phyloP scores from a whole-genome alignment of 1,140 invertebrate species.

The Pseudomyrmex cubaensis region DNA sequence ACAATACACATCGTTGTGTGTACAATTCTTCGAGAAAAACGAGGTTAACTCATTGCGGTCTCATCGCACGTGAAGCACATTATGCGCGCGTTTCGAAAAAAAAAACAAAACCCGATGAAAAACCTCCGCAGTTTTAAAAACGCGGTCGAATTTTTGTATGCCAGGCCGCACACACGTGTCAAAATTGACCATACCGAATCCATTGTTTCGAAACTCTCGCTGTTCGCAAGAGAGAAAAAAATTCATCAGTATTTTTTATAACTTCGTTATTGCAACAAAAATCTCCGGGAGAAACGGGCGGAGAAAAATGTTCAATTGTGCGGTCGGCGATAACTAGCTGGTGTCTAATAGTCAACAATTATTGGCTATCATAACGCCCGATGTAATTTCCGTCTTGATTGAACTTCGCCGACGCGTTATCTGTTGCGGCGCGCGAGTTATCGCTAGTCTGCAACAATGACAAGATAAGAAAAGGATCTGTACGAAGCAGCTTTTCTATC shows the following conservation, averaged over 20 bases:
- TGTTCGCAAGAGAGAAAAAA: not conserved
- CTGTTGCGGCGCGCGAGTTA: not conserved
- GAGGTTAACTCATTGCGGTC: not conserved
- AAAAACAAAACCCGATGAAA: not conserved
- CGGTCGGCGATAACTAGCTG: not conserved
- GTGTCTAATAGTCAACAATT: slow-evolving; percentile 30
- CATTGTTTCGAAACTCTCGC: not conserved
- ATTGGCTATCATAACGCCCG: not conserved
- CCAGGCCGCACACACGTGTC: not conserved
- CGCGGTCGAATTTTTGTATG: too few relatives aligned
- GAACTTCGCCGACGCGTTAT: not conserved
- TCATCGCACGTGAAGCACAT: not conserved
- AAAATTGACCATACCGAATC: not conserved
- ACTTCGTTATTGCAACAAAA: not conserved
- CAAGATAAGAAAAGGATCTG: not conserved
- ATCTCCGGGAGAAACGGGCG: too few relatives aligned
- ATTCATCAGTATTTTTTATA: not conserved
- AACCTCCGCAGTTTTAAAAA: too few relatives aligned
- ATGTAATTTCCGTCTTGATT: slow-evolving; percentile 41
- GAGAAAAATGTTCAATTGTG: not conserved
- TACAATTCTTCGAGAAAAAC: not conserved
- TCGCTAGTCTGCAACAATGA: not conserved
- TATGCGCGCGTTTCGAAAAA: too few relatives aligned
- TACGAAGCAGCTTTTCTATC: not conserved
- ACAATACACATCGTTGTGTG: not conserved